Conservation (phyloP, 1,140 invertebrate species). For the Dendroctonus valens region DNA sequence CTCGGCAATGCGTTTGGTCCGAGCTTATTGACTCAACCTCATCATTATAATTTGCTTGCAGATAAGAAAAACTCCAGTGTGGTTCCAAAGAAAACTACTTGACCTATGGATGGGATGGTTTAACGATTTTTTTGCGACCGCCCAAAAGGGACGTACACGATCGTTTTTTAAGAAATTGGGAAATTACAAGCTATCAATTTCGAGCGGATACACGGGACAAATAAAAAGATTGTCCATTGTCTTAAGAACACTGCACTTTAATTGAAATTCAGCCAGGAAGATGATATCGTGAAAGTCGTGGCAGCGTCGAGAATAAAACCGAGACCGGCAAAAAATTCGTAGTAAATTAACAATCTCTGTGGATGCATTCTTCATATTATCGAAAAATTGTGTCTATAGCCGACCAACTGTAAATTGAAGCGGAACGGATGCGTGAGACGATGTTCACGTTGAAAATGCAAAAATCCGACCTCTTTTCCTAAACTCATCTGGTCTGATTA, state of each 20-base stretch:
- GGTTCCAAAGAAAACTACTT: too few relatives aligned
- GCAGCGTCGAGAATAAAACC: constrained; percentile 29
- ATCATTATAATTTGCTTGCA: too few relatives aligned
- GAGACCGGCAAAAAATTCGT: constrained; percentile 23
- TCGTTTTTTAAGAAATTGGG: constrained; percentile 17
- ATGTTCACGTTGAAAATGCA: too few relatives aligned
- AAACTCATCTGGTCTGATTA: too few relatives aligned
- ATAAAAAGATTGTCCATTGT: constrained; percentile 33
- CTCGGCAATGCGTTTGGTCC: too few relatives aligned
- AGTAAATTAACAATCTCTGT: constrained; percentile 31
- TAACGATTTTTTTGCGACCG: constrained; percentile 1
- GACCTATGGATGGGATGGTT: too few relatives aligned
- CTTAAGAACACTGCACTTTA: constrained; percentile 29
- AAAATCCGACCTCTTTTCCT: too few relatives aligned
- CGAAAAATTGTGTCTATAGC: too few relatives aligned
- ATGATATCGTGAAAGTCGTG: constrained; percentile 36
- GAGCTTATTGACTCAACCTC: too few relatives aligned
- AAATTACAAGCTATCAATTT: constrained; percentile 26
- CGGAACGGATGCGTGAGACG: too few relatives aligned
- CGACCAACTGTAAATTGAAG: too few relatives aligned
- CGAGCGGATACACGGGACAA: constrained; percentile 17
- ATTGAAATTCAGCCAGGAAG: constrained; percentile 34
- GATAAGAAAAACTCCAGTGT: too few relatives aligned
- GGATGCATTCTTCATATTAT: not conserved
- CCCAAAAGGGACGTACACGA: constrained; percentile 19